Evolutionary conservation across 92 coral and sea anemone genomes (phyloP).

Genomic region (Porites divaricata): DNA sequence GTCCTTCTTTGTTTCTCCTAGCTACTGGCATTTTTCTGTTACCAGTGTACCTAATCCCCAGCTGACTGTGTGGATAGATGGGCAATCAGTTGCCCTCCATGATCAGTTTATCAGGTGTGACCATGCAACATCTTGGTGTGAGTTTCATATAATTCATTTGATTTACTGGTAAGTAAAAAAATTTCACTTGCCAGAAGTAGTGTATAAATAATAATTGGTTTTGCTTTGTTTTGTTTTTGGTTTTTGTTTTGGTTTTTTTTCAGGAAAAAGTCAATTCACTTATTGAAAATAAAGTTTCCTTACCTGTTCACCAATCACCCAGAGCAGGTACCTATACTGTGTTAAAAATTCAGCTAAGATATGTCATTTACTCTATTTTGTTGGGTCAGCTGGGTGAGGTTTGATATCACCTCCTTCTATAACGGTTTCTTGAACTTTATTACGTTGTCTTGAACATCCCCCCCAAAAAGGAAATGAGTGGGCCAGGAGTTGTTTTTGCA

Average conservation of each 20-base stretch:
- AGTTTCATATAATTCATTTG: not conserved
- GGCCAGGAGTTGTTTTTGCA: no score
- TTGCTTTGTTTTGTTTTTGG: no score
- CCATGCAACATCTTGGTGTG: not conserved
- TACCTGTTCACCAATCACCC: not conserved
- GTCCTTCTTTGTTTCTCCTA: not conserved
- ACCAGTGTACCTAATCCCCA: constrained; percentile 22
- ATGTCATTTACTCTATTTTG: not conserved
- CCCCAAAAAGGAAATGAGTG: no score
- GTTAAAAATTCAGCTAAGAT: no score
- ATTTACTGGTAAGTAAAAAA: not conserved
- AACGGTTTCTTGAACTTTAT: no score
- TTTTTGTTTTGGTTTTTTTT: not conserved
- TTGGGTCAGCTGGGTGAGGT: not conserved
- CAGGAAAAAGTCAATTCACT: constrained; percentile 41
- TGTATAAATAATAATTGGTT: no score
- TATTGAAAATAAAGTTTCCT: constrained; percentile 41
- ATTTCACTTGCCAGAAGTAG: no score
- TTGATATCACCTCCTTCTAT: no score
- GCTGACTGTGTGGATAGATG: constrained; percentile 48
- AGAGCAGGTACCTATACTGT: constrained; percentile 20
- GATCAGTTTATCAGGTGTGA: constrained; percentile 65
- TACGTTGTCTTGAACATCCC: no score
- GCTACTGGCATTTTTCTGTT: constrained; percentile 60
- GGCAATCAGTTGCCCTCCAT: constrained; percentile 65